These are phyloP conservation scores for Cyrtodaria siliqua DNA, from an alignment of 2,888 invertebrate species.

Conservation along the genomic window DNA sequence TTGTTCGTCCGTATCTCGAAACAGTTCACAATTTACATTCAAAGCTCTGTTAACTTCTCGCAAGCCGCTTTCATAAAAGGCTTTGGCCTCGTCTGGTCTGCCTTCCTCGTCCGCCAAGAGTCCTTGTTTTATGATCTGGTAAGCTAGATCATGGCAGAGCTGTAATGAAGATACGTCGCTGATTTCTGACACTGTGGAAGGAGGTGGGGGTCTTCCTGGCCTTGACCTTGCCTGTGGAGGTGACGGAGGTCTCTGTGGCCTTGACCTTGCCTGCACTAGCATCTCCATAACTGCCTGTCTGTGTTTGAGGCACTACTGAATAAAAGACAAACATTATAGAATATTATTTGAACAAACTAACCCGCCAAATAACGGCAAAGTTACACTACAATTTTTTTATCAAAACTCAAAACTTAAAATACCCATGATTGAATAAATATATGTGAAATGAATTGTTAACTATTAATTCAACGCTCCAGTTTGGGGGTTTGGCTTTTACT, in stretches of 20 bases:
- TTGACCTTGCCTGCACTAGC: slow-evolving; percentile 13
- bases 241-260: slow-evolving; percentile 29
- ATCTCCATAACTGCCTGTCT: slow-evolving; percentile 6
- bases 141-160: slow-evolving; percentile 73
- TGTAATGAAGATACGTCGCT: slow-evolving; percentile 62
- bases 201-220: slow-evolving; percentile 70
- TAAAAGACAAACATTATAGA: too few species aligned
- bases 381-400: too few species aligned
- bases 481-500: too few species aligned
- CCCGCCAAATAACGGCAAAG: too few species aligned
- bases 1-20: slow-evolving; percentile 88
- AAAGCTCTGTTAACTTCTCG: slow-evolving; percentile 88
- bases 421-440: too few species aligned
- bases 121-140: slow-evolving; percentile 71
- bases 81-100: slow-evolving; percentile 87
- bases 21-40: slow-evolving; percentile 83
- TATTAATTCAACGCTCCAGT: too few species aligned
- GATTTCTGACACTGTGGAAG: slow-evolving; percentile 34
- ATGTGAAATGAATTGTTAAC: too few species aligned
- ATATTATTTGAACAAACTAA: too few species aligned
- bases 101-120: slow-evolving; percentile 88
- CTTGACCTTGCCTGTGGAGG: slow-evolving; percentile 43
- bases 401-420: too few species aligned
- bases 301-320: too few species aligned
- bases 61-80: slow-evolving; percentile 89